These are phyloP conservation scores for Myathropa florea DNA, from an alignment of 2,888 invertebrate genomes.

Conservation along the genomic window DNA sequence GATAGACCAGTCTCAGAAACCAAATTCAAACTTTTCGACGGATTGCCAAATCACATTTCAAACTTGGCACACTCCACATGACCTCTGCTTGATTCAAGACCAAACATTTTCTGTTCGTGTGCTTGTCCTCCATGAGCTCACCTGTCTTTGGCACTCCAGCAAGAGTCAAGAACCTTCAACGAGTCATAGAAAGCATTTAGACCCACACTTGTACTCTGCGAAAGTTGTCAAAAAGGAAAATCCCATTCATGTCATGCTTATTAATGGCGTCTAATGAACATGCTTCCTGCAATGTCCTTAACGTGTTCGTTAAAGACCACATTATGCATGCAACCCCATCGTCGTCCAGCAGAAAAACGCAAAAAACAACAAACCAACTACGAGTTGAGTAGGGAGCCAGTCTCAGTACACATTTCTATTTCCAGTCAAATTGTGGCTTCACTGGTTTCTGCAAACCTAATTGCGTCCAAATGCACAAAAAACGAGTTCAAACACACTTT, in stretches of 20 bases:
- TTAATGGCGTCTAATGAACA: conserved; percentile 35
- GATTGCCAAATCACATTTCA: too few species aligned
- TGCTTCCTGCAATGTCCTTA: conserved; percentile 22
- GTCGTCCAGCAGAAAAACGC: neutral
- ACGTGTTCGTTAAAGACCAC: conserved; percentile 3
- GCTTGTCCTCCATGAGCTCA: neutral
- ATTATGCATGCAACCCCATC: conserved; percentile 5
- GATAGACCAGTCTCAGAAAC: too few species aligned
- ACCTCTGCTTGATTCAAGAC: neutral
- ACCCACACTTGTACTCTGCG: neutral
- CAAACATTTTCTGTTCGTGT: neutral
- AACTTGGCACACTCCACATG: neutral
- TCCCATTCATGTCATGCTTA: conserved; percentile 37
- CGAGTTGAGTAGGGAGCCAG: neutral
- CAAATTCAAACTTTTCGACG: too few species aligned
- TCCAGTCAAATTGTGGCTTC: conserved; percentile 19
- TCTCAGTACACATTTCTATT: conserved; percentile 5
- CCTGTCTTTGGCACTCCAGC: neutral
- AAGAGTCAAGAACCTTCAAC: neutral
- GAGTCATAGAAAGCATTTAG: neutral
- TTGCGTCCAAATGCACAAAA: conserved; percentile 31
- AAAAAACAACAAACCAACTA: neutral
- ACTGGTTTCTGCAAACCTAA: conserved; percentile 25
- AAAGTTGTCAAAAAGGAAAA: neutral
- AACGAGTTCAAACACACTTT: neutral